Evolutionary conservation across 2,888 invertebrate genomes (phyloP).

Genomic region (Didymodactylos carnosus): DNA sequence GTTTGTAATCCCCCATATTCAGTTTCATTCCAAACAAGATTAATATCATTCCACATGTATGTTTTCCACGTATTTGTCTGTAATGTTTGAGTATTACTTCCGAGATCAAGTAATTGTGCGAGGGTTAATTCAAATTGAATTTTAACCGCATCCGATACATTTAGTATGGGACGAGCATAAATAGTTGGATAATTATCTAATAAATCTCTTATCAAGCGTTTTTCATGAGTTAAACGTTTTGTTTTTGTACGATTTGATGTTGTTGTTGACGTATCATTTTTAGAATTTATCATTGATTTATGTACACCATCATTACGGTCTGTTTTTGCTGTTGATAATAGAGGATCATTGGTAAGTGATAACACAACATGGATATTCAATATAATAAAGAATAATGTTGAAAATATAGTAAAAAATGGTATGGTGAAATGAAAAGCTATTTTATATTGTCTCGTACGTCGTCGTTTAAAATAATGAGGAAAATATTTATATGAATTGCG

Average conservation of each 20-base stretch:
- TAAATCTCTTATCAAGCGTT: slow-evolving; percentile 1
- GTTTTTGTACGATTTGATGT: background rate
- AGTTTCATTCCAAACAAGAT: slow-evolving; percentile 25
- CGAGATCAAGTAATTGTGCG: slow-evolving; percentile 1
- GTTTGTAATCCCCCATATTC: slow-evolving; percentile 25
- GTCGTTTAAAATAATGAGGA: background rate
- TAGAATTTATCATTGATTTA: background rate
- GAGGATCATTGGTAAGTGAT: background rate
- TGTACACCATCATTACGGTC: background rate
- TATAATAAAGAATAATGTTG: background rate
- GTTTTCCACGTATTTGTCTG: background rate
- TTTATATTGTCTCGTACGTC: background rate
- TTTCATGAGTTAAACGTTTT: background rate
- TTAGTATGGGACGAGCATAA: background rate
- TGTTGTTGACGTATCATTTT: background rate
- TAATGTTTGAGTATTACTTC: background rate
- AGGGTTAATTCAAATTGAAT: background rate
- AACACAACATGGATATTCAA: background rate
- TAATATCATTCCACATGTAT: slow-evolving; percentile 23
- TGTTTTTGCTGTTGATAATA: background rate
- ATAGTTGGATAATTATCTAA: background rate
- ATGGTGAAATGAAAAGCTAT: too few species aligned
- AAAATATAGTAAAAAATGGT: background rate
- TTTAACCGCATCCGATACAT: background rate
- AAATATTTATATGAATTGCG: background rate